Percentiles rank a stretch among this genome's conserved stretches.
Conservation (phyloP, 2,113 vertebrate species). For the Erpornis zantholeuca region DNA sequence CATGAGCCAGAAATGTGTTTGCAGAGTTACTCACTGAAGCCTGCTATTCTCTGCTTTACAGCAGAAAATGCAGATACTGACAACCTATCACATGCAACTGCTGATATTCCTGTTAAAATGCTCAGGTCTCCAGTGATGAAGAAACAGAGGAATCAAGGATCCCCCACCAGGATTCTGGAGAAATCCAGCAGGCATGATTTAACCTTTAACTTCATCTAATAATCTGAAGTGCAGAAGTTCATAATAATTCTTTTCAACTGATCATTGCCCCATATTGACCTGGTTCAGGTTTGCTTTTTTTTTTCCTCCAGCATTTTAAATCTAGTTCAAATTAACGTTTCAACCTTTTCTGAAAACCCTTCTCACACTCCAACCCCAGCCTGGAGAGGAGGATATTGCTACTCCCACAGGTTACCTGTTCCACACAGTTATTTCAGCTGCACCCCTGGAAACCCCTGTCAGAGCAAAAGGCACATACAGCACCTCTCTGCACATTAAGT, state of each 20-base stretch:
- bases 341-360: neutral
- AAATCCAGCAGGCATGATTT: fast-evolving
- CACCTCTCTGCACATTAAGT: conserved; percentile 17
- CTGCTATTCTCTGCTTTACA: neutral
- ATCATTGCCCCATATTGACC: neutral
- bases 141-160: neutral
- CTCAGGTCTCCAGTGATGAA: neutral
- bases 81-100: fast-evolving
- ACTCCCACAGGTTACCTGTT: neutral
- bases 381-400: neutral
- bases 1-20: neutral
- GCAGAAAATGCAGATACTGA: neutral
- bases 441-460: neutral
- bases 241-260: neutral
- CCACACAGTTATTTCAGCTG: neutral
- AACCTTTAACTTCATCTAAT: neutral
- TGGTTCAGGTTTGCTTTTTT: no score
- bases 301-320: neutral
- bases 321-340: neutral
- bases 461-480: neutral
- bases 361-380: neutral
- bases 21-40: neutral
- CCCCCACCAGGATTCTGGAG: neutral
- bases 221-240: neutral
- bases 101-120: neutral